A percentile compares a stretch with the other conserved stretches of the same genome.
Conservation (phyloP, 2,888 invertebrate species). For the Schizaphis graminum region DNA sequence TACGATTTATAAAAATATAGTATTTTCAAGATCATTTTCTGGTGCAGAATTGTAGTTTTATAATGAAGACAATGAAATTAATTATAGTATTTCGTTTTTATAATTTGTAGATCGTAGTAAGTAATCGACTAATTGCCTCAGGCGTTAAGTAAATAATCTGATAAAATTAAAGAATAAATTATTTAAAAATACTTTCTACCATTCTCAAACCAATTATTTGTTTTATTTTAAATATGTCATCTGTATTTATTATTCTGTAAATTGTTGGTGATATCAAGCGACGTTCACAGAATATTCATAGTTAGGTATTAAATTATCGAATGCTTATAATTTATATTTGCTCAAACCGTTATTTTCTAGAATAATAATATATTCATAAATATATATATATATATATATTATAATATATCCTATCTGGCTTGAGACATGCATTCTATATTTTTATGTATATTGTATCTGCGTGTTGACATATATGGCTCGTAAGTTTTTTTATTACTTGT, state of each 20-base stretch:
- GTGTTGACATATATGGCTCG: background rate
- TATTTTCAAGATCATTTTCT: background rate
- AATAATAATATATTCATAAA: background rate
- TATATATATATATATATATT: background rate
- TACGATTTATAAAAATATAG: background rate
- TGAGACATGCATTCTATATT: background rate
- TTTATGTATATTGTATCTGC: background rate
- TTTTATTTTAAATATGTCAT: background rate
- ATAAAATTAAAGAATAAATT: background rate
- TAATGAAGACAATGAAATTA: background rate
- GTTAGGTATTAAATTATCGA: background rate
- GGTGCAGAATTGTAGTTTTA: background rate
- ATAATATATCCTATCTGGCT: background rate
- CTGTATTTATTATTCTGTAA: background rate
- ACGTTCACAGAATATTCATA: background rate
- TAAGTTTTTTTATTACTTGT: background rate
- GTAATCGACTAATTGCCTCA: background rate
- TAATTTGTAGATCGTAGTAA: background rate
- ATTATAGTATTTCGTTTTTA: background rate
- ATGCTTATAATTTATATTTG: background rate
- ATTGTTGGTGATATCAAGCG: background rate
- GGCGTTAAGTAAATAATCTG: background rate
- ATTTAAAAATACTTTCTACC: background rate
- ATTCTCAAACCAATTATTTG: background rate
- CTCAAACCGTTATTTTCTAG: background rate